Base-by-base conservation (phyloP, 2,888 invertebrate genomes). In the Ommatoiulus sabulosus region DNA sequence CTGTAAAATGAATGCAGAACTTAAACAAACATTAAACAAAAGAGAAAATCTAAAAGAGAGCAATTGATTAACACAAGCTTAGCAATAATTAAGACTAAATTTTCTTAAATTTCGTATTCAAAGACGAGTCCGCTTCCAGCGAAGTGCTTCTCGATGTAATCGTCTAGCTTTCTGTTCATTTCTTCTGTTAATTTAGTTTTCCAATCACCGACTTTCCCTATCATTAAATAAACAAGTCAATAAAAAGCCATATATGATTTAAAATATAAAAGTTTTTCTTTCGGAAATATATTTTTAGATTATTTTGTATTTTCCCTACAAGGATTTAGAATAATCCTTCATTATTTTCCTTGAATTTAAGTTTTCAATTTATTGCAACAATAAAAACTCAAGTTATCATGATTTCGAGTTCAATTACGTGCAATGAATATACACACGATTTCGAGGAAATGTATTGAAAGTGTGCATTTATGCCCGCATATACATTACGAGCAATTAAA, bases 121-220 rank as follows among this genome's bases (percentile, higher is more conserved):
- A 89, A 89, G n/a, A 43, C 17, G 5, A 88, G 6, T 5, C 80
- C 88, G 6, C 84, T 84, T 3, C 87, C 86, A 6, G 46, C 44
- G 44, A 89, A 89, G 46, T 86, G 24, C n/a, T 89, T 86, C 10
- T 86, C 72, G 6, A 89, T 24, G 35, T 88, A 89, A 43, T 46
- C 44, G 7, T 89, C 89, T n/a, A 89, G 17, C 35, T 87, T 52
- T 35, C 87, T 72, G 35, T 87, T 89, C 89, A 89, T 52, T 44
- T 89, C 89, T 0, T 85, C 48, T 5, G 20, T 46, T 24, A 89
- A 89, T 15, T 89, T 57, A n/a, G 87, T 89, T 88, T 89, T 89
- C 89, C 89, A 89, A 44, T 89, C 89, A 15, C 89, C 89, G 20
- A 89, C 89, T 89, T 89, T 46, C 12, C 89, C 89, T 89, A n/a